A percentile compares a stretch with the other conserved stretches of the same genome.
These are phyloP conservation scores for Hephaestus fuliginosus DNA, from an alignment of 2,797 vertebrate genomes.

Conservation along the genomic window DNA sequence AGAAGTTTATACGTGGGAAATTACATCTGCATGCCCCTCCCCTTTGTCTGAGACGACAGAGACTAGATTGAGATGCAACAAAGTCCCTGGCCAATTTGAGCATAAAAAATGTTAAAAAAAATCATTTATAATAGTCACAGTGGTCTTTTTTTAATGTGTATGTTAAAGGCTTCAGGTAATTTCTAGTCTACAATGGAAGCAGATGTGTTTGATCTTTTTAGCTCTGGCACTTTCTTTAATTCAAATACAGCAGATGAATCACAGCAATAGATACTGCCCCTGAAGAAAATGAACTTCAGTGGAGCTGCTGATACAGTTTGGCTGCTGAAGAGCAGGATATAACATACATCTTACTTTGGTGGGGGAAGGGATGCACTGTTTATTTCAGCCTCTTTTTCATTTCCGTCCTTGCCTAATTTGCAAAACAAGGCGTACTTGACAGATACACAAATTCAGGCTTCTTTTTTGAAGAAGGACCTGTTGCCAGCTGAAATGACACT, in stretches of 20 bases:
- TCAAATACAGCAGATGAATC: conserved; percentile 9
- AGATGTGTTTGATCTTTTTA: not conserved
- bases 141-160: not conserved
- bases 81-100: no score
- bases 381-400: not conserved
- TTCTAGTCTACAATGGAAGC: not conserved
- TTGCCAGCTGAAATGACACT: not conserved
- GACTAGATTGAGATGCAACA: no score
- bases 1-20: no score
- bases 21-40: no score
- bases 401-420: not conserved
- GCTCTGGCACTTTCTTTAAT: conserved; percentile 27
- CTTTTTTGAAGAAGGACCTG: not conserved
- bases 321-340: not conserved
- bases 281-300: not conserved
- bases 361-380: not conserved
- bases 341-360: not conserved
- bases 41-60: no score
- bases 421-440: not conserved
- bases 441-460: not conserved
- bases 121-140: not conserved
- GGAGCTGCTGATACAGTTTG: not conserved
- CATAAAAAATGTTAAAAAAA: not conserved
- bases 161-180: not conserved
- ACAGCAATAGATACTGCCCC: no score